A percentile compares a stretch with the other conserved stretches of the same genome.
These are phyloP conservation scores for Bacillus rossius DNA, from an alignment of 1,140 invertebrate species.

Conservation along the genomic window DNA sequence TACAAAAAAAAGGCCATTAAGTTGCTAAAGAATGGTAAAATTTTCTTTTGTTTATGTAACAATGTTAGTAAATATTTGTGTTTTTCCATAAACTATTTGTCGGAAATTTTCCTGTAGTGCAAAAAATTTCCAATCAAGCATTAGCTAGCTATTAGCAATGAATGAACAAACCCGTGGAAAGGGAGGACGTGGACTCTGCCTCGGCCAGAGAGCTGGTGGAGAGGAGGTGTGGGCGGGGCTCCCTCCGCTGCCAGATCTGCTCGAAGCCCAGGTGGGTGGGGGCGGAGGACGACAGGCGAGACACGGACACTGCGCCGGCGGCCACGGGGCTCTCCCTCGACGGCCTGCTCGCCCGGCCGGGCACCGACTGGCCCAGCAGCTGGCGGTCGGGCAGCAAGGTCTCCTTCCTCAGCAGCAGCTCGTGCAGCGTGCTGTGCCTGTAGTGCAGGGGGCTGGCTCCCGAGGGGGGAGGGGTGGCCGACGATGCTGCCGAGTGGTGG, in stretches of 20 bases:
- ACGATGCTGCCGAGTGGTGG: constrained; percentile 36
- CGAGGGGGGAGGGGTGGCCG: constrained; percentile 38
- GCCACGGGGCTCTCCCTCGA: neutral
- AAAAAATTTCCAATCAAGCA: too few species aligned
- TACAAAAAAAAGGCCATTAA: neutral
- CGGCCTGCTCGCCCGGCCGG: constrained; percentile 29
- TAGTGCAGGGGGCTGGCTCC: constrained; percentile 26
- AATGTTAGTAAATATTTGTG: too few species aligned
- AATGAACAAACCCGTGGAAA: constrained; percentile 72
- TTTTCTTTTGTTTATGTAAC: too few species aligned
- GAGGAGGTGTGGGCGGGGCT: constrained; percentile 78
- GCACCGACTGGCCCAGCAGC: constrained; percentile 53
- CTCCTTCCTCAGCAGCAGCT: constrained; percentile 56
- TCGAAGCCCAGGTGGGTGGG: constrained; percentile 75
- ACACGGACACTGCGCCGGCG: constrained; percentile 23
- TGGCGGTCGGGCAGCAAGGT: constrained; percentile 46
- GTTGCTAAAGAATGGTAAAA: too few species aligned
- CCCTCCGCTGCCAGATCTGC: constrained; percentile 76
- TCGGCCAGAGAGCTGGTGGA: constrained; percentile 81
- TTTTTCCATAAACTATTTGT: too few species aligned
- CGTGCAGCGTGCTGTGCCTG: constrained; percentile 50
- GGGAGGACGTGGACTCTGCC: constrained; percentile 79
- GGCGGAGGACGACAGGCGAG: constrained; percentile 73
- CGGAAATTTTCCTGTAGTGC: too few species aligned
- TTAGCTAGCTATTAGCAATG: too few species aligned